These are phyloP conservation scores for Pica pica DNA, from an alignment of 2,113 vertebrate species.

Conservation along the genomic window DNA sequence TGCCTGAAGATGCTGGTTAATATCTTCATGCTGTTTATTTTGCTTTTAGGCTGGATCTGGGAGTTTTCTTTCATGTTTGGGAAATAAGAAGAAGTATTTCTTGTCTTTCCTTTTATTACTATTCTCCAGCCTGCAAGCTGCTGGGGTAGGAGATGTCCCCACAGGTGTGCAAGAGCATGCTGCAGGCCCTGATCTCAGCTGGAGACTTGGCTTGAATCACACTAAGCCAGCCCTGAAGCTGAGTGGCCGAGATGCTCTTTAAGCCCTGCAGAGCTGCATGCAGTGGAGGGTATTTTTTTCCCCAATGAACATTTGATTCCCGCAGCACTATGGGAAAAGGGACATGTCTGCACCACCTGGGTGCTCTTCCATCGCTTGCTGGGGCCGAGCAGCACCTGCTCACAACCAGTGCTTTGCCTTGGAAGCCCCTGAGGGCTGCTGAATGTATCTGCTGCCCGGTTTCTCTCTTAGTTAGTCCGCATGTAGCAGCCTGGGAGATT, in stretches of 20 bases:
- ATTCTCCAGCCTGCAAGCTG: neutral
- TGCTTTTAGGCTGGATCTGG: neutral
- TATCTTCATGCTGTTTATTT: neutral
- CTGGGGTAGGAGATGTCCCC: neutral
- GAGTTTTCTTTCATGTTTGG: neutral
- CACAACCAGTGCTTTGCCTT: neutral
- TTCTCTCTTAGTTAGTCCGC: neutral
- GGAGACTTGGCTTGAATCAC: neutral
- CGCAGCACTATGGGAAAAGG: fast-evolving
- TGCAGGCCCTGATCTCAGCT: neutral
- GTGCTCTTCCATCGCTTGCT: neutral
- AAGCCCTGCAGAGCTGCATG: neutral
- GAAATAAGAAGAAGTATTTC: neutral
- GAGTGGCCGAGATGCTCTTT: neutral
- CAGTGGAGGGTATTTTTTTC: neutral
- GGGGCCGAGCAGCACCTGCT: neutral
- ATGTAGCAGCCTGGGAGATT: neutral
- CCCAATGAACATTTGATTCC: neutral
- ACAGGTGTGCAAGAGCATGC: fast-evolving
- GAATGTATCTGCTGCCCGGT: neutral
- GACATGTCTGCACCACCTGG: neutral
- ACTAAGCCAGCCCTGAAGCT: neutral
- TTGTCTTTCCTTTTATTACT: neutral
- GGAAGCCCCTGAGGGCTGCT: neutral
- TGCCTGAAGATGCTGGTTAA: neutral